These are phyloP conservation scores for Therioaphis trifolii DNA, from an alignment of 2,888 invertebrate genomes.

Conservation along the genomic window DNA sequence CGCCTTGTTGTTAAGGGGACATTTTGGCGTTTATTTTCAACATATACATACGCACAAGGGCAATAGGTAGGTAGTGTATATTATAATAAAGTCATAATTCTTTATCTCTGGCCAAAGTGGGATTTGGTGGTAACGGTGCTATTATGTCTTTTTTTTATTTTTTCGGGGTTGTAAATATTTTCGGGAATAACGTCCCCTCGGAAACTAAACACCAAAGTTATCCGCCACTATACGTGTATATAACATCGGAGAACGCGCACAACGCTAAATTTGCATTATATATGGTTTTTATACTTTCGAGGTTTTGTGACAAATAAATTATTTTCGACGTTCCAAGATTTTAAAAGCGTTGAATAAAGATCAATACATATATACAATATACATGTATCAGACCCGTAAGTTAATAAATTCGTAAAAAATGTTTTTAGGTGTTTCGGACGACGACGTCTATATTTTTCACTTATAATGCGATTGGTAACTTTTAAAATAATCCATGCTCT, in stretches of 20 bases:
- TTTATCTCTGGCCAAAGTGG: neutral
- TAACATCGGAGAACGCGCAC: too few species aligned
- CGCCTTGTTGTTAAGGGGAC: neutral
- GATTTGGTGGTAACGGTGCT: neutral
- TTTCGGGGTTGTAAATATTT: neutral
- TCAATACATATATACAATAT: too few species aligned
- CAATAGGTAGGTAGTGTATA: too few species aligned
- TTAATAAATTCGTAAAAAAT: too few species aligned
- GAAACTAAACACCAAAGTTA: neutral
- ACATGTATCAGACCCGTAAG: too few species aligned
- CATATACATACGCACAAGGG: too few species aligned
- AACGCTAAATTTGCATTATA: too few species aligned
- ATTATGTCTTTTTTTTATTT: neutral
- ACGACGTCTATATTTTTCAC: too few species aligned
- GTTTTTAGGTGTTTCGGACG: too few species aligned
- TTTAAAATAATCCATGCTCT: too few species aligned
- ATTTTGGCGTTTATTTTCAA: neutral
- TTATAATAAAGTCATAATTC: slow-evolving; percentile 1
- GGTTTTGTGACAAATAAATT: neutral
- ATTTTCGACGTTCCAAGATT: neutral
- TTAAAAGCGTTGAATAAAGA: too few species aligned
- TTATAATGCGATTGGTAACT: too few species aligned
- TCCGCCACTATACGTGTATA: neutral
- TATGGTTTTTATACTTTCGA: neutral
- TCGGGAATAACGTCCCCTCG: neutral